phyloP scores from a whole-genome alignment of 1,140 invertebrate genomes.

The Sarcophaga peregrina region DNA sequence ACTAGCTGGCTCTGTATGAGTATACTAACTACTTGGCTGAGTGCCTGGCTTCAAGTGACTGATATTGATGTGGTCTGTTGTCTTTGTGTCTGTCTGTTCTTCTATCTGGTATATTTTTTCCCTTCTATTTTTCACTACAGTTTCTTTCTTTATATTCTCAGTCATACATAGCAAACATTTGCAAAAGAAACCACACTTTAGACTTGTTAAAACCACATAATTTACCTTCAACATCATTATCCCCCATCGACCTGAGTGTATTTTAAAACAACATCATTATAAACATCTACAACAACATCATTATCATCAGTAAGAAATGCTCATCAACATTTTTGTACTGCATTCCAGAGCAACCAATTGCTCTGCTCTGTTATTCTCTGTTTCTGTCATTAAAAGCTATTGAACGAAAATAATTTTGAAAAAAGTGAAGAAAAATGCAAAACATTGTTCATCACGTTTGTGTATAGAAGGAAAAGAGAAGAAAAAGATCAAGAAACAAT shows the following conservation, averaged over 20 bases:
- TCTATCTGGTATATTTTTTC: not conserved
- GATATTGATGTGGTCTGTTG: no score
- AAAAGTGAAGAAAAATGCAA: not conserved
- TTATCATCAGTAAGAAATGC: not conserved
- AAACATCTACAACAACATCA: not conserved
- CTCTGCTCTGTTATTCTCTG: no score
- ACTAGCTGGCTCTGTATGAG: not conserved
- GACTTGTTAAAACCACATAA: constrained; percentile 24
- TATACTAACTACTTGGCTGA: not conserved
- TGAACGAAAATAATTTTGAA: not conserved
- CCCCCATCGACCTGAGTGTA: not conserved
- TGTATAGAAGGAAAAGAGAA: not conserved
- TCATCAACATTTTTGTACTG: constrained; percentile 1
- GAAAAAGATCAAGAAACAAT: not conserved
- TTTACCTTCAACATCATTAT: constrained; percentile 8
- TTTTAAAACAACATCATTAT: not conserved
- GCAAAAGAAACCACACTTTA: constrained; percentile 15
- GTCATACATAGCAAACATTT: not conserved
- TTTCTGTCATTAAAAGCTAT: not conserved
- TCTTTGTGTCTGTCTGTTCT: no score
- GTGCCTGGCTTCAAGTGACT: not conserved
- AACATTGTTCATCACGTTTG: not conserved
- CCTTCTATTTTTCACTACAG: no score
- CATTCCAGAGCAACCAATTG: not conserved
- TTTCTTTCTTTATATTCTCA: no score